Conservation (phyloP, 2,113 vertebrate genomes). For the Anguilla japonica region DNA sequence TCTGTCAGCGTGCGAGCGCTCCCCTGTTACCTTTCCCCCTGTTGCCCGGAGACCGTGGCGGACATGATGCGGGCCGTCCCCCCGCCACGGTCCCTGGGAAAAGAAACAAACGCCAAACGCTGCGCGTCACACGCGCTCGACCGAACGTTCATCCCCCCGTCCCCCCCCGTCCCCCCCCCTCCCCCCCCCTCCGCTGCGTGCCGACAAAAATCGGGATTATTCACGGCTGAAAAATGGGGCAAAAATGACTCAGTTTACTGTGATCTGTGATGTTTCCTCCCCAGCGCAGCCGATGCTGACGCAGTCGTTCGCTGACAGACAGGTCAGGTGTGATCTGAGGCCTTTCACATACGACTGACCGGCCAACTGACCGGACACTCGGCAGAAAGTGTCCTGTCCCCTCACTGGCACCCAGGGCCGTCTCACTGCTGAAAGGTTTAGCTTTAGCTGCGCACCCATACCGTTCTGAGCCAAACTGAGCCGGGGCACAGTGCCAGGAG, state of each 20-base stretch:
- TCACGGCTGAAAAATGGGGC: not conserved
- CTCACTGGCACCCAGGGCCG: not conserved
- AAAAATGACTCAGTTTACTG: not conserved
- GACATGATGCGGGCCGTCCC: not conserved
- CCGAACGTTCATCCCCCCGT: not conserved
- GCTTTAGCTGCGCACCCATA: not conserved
- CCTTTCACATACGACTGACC: not conserved
- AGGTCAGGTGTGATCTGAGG: not conserved
- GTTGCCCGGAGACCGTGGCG: not conserved
- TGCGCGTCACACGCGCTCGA: not conserved
- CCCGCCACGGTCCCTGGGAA: conserved; percentile 34
- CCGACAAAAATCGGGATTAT: not conserved
- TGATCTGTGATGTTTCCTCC: not conserved
- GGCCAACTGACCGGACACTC: not conserved
- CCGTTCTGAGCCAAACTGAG: not conserved
- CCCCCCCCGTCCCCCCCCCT: not conserved
- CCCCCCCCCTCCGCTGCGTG: not conserved
- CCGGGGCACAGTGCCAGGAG: not conserved
- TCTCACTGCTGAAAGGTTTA: not conserved
- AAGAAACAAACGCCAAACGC: not conserved
- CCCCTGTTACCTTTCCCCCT: not conserved
- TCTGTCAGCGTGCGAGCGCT: not conserved
- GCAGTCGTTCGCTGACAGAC: not conserved
- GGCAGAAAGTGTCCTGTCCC: not conserved
- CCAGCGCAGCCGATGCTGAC: not conserved